phyloP scores from a whole-genome alignment of 2,113 vertebrate species.

The Athene cunicularia region DNA sequence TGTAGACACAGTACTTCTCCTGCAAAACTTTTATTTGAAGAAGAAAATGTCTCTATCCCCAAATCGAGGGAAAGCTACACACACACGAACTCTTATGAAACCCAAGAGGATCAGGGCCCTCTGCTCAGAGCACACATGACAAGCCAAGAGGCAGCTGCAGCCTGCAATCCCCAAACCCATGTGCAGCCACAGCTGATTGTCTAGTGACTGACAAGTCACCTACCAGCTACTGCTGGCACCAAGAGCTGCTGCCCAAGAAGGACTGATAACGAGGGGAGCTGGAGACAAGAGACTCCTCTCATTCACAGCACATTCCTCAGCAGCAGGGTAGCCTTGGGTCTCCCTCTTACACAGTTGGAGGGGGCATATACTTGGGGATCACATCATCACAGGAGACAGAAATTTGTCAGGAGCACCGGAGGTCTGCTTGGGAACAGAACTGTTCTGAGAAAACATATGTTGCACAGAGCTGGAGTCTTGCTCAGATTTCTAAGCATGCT shows the following conservation, averaged over 20 bases:
- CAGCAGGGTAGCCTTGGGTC: neutral
- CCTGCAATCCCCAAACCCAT: neutral
- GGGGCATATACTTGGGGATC: neutral
- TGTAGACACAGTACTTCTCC: neutral
- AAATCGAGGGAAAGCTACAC: neutral
- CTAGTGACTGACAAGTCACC: neutral
- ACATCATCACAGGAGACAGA: neutral
- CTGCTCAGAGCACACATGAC: neutral
- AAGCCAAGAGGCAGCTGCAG: neutral
- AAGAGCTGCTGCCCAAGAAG: neutral
- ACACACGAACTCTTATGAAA: neutral
- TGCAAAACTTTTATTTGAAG: neutral
- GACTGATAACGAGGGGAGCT: neutral
- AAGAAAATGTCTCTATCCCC: neutral
- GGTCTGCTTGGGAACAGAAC: neutral
- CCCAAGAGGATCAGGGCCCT: accelerated
- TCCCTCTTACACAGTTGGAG: neutral
- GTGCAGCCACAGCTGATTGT: neutral
- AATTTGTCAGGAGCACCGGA: neutral
- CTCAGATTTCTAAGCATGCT: neutral
- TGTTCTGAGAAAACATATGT: neutral
- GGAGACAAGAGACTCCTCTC: neutral
- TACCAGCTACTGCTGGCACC: neutral
- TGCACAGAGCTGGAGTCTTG: neutral
- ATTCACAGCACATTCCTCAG: neutral